These are phyloP conservation scores for Pituophis catenifer DNA, from an alignment of 2,113 vertebrate species.

Conservation along the genomic window DNA sequence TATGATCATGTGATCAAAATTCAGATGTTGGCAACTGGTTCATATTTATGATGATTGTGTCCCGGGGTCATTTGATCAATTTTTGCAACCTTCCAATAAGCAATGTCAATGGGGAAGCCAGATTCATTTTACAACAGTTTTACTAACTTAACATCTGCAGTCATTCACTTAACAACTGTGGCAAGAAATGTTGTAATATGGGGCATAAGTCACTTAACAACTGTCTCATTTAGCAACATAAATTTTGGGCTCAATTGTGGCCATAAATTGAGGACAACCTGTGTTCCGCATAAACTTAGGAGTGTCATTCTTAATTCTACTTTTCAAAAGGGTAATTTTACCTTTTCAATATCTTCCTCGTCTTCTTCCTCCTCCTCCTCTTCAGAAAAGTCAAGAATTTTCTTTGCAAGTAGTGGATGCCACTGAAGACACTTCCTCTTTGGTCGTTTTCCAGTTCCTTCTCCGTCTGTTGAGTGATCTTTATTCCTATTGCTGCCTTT, in stretches of 20 bases:
- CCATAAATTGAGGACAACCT: not conserved
- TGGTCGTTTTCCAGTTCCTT: constrained; percentile 88
- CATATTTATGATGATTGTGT: not conserved
- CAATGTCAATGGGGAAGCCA: not conserved
- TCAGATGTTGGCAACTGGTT: not conserved
- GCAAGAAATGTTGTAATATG: not conserved
- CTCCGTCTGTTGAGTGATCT: constrained; percentile 86
- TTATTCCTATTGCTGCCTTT: constrained; percentile 94
- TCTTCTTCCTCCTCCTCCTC: constrained; percentile 97
- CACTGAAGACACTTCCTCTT: constrained; percentile 98
- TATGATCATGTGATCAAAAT: not conserved
- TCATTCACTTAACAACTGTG: not conserved
- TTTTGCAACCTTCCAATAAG: not conserved
- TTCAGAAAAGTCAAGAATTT: constrained; percentile 94
- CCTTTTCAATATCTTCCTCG: constrained; percentile 91
- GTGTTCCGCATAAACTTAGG: not conserved
- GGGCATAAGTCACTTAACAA: not conserved
- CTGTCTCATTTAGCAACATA: not conserved
- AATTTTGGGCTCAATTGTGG: not conserved
- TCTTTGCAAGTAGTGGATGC: constrained; percentile 97
- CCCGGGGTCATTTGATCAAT: not conserved
- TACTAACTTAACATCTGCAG: not conserved
- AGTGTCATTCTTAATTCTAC: not conserved
- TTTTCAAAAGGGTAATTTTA: constrained; percentile 49
- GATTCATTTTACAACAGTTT: not conserved